Evolutionary conservation across 2,888 invertebrate genomes (phyloP), one percentile per base, ranked within the genome.

Genomic region (Petrolisthes cinctipes): DNA sequence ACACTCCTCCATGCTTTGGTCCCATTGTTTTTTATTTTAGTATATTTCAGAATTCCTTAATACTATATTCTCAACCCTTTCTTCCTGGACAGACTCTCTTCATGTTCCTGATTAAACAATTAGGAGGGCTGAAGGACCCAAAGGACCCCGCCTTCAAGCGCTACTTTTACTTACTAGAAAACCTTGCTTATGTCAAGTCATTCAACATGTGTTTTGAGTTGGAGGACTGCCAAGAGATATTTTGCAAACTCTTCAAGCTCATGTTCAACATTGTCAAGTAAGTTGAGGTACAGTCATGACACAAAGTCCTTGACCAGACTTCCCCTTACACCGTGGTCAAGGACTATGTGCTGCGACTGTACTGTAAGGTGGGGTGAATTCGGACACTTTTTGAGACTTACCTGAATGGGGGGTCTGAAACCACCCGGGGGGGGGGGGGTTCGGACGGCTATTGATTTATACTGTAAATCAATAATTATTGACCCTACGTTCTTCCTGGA

Each of bases 171-270:
- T 94, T 99, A 82, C 94, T 99, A 87, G 99, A 99, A 94, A 99
- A 99, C 93, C 94, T 99, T 92, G 98, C 98, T 0, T 98, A 98
- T 93, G 98, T 99, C 68, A 99, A 99, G 93, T 98, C 98, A 0
- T 99, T 99, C 93, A 99, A 99, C 93, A 99, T 99, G 96, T 99
- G 98, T 93, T 97, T 99, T 92, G 99, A 99, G 93, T 94, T 99
- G 88, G 99, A 99, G 93, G 98, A 99, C 93, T 98, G 97, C 92
- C 98, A 98, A 93, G 98, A 98, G 93, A 98, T 99, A 92, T 98
- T 99, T 94, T 97, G 97, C 92, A 96, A 96, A 17, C 94, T 99
- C 2, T 99, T 98, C 94, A 95, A 96, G 87, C 95, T 98, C 85
- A 97, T 99, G 95, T 99, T 99, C 93, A 97, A 96, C 93, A 98